Evolutionary conservation across 1,140 invertebrate genomes (phyloP).

Genomic region (Zaprionus nigranus): DNA sequence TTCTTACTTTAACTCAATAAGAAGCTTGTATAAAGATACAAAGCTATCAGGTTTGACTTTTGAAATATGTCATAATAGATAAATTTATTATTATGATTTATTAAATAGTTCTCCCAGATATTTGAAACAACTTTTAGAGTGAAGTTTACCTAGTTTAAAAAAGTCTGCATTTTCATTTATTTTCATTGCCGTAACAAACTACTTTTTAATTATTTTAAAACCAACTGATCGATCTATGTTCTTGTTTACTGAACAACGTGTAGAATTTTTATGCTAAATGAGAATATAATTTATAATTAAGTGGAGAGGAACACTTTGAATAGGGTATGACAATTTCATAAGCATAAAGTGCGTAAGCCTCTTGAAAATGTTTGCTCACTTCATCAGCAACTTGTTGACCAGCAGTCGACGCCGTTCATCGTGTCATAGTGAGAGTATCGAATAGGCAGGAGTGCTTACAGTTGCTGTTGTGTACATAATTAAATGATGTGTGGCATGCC

Average conservation of each 20-base stretch:
- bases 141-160: not conserved
- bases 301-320: not conserved
- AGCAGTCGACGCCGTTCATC: conserved; percentile 13
- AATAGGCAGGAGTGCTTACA: not conserved
- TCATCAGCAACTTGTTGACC: conserved; percentile 35
- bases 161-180: not conserved
- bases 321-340: not conserved
- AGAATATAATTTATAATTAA: not conserved
- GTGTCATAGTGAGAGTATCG: not conserved
- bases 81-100: too few relatives aligned
- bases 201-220: not conserved
- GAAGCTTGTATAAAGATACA: too few relatives aligned
- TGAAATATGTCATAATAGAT: too few relatives aligned
- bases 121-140: not conserved
- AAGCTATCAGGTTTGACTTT: too few relatives aligned
- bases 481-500: conserved; percentile 55
- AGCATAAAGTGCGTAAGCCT: not conserved
- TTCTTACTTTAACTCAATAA: too few relatives aligned
- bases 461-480: conserved; percentile 61
- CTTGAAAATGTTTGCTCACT: conserved; percentile 6
- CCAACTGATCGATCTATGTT: not conserved
- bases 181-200: not conserved
- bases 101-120: too few relatives aligned
- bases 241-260: too few relatives aligned
- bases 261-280: not conserved